Base-by-base conservation (phyloP, 2,113 vertebrate species). In the Leucoraja erinaceus region DNA sequence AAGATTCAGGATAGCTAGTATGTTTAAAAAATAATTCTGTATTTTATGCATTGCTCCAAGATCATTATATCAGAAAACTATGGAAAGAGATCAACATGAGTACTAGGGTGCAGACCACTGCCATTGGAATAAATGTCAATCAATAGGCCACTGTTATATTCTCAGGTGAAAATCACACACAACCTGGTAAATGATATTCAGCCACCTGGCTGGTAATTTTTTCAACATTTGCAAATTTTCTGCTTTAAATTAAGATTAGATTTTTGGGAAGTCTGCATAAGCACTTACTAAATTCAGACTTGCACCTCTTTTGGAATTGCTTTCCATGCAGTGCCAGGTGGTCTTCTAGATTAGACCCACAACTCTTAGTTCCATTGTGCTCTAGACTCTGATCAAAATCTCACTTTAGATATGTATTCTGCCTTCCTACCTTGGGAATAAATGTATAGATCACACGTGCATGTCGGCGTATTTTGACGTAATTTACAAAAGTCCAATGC, bases 41-140 rank as follows among this genome's bases (percentile, higher is more conserved):
- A 38, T 84, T 28, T 84, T 9, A 22, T 84, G 4, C 59, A 22
- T 20, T 28, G 9, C 54, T 28, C 1, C 54, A 28, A 59, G 79
- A 83, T 7, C 54, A 59, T 7, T 22, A 25, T 83, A 47, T 83
- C 54, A 83, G 9, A 22, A 59, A 83, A 6, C 7, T 10, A 54
- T 84, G 81, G 81, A 22, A 84, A 84, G 59, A n/a, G 54, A 61
- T 84, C 81, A n/a, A 84, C 47, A 83, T 83, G 47, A 61, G 54
- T 28, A 22, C 59, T 28, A 28, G 54, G 25, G 20, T 84, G 81
- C 25, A 12, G 11, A 59, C 22, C 54, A 10, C 6, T 84, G 59
- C 22, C 8, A 4, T 59, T 25, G 59, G 81, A 84, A 59, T 84
- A 54, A 84, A 84, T 84, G 25, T 1, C 54, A 84, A n/a, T 84